Evolutionary conservation across 1,140 invertebrate genomes (phyloP).

Genomic region (Leptinotarsa texana): DNA sequence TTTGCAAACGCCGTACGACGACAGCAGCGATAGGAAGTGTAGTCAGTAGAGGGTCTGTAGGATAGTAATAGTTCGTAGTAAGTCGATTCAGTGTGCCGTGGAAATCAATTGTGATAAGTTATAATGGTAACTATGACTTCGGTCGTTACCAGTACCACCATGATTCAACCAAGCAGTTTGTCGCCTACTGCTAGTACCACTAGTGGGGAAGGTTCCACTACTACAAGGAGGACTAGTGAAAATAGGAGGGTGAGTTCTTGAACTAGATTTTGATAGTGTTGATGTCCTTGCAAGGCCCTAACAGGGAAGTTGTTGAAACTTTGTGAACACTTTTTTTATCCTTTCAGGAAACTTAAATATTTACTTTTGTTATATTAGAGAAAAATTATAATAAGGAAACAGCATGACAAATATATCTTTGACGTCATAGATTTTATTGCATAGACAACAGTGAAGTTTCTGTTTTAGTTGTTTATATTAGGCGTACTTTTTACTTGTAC

Average conservation of each 20-base stretch:
- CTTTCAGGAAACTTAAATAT: too few species aligned
- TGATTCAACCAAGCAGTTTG: constrained; percentile 13
- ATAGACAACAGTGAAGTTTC: too few species aligned
- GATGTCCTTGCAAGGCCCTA: too few species aligned
- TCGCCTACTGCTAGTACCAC: constrained; percentile 7
- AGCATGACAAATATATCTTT: too few species aligned
- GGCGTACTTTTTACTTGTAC: too few species aligned
- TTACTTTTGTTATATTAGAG: too few species aligned
- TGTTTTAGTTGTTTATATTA: too few species aligned
- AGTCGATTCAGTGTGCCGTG: neutral
- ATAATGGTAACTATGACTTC: constrained; percentile 28
- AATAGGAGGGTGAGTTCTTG: constrained; percentile 44
- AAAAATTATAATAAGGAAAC: too few species aligned
- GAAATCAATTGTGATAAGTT: constrained; percentile 2
- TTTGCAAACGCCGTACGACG: constrained; percentile 10
- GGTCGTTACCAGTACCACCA: constrained; percentile 16
- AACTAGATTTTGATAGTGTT: too few species aligned
- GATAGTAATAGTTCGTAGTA: constrained; percentile 1
- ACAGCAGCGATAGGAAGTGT: neutral
- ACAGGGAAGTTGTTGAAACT: too few species aligned
- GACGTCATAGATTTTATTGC: too few species aligned
- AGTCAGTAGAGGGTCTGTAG: neutral
- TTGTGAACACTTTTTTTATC: too few species aligned
- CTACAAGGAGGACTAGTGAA: constrained; percentile 38
- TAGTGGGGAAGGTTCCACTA: constrained; percentile 13